Conservation (phyloP, 2,888 invertebrate genomes). For the Tanypteryx hageni region DNA sequence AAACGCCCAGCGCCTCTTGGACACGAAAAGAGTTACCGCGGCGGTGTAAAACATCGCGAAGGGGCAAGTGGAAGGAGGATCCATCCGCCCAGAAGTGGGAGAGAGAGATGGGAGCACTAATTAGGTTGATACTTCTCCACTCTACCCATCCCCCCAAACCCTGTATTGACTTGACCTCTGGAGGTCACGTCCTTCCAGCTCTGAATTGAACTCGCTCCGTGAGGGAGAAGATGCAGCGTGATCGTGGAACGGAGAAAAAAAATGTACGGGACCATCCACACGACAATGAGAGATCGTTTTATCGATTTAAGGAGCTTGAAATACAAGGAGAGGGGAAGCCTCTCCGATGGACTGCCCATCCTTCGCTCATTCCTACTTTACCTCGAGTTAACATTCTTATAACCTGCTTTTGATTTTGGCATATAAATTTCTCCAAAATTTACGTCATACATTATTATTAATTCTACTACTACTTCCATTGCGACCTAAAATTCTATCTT, state of each 20-base stretch:
- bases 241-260: slow-evolving; percentile 2
- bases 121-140: background rate
- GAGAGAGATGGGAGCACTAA: background rate
- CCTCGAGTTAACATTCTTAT: too few relatives aligned
- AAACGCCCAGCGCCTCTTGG: background rate
- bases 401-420: too few relatives aligned
- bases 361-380: background rate
- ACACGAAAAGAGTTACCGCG: background rate
- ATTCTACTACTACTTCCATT: too few relatives aligned
- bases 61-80: background rate
- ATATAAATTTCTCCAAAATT: too few relatives aligned
- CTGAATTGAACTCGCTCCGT: background rate
- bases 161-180: background rate
- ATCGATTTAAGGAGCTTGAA: slow-evolving; percentile 1
- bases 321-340: background rate
- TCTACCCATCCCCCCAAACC: background rate
- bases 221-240: background rate
- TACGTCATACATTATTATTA: too few relatives aligned
- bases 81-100: background rate
- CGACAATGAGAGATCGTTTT: background rate
- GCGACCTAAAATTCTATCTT: too few relatives aligned
- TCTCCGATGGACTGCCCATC: background rate
- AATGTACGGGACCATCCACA: background rate
- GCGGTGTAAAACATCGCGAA: background rate
- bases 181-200: slow-evolving; percentile 12